Evolutionary conservation across 2,113 vertebrate genomes (phyloP), one percentile per base, ranked within the genome.

Genomic region (Crotalus horridus): DNA sequence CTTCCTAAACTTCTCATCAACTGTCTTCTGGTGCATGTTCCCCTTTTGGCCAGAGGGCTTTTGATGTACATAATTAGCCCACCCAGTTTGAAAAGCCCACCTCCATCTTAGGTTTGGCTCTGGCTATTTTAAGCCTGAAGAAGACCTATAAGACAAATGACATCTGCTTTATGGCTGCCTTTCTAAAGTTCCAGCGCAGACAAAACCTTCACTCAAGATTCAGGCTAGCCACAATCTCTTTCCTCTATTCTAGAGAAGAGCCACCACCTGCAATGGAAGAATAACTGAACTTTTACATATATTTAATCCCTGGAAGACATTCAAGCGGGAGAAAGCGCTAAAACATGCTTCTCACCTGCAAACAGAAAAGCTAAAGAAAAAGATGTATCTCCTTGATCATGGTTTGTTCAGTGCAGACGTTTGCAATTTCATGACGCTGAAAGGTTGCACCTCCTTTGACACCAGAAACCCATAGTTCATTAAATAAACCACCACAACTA

Each of bases 31-130:
- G 29, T 29, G 51, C 58, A 51, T 74, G 86, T 92, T 92, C 88
- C 26, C 24, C 51, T 90, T 87, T 93, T 11, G 23, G 48, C 86
- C 56, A n/a, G n/a, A 2, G 24, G 17, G 89, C 56, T 86, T 93
- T 93, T 86, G 74, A 61, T 61, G 89, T 23, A 26, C 46, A 39
- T 90, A 86, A 59, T 86, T 93, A 43, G 89, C 88, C 89, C 81
- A 90, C 74, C 56, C 92, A 64, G 12, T 48, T 29, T 24, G 46
- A 58, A 85, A 58, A 46, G 88, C 23, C 88, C 55, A 43, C 39
- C 54, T 24, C 24, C n/a, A 5, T 56, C 61, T 88, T 74, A 55
- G 7, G 15, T 92, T 85, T 90, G 51, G 46, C 81, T 39, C 56
- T 64, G 81, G 54, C n/a, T 89, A 87, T 43, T 90, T 93, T 90